A percentile compares a stretch with the other conserved stretches of the same genome.
phyloP scores from a whole-genome alignment of 1,140 invertebrate species.

The Drosophila rufa region DNA sequence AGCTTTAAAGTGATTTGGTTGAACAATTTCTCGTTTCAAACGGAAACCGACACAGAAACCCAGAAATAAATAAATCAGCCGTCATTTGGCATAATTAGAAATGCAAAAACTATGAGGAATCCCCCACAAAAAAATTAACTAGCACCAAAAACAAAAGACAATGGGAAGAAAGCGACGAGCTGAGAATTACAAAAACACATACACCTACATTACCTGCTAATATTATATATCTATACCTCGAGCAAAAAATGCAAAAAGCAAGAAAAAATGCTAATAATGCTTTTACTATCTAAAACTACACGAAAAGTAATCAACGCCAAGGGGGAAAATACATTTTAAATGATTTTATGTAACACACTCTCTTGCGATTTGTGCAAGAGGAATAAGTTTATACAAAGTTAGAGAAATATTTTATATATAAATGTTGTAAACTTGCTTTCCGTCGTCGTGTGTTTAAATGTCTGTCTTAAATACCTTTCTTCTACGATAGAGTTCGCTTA shows the following conservation, averaged over 20 bases:
- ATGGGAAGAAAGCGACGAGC: constrained; percentile 38
- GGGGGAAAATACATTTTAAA: constrained; percentile 12
- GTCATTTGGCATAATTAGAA: constrained; percentile 50
- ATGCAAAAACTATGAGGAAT: constrained; percentile 39
- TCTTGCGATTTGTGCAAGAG: constrained; percentile 21
- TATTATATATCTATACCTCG: constrained; percentile 38
- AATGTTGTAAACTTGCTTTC: constrained; percentile 14
- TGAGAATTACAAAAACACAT: constrained; percentile 37
- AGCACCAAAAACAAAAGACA: constrained; percentile 47
- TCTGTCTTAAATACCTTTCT: background rate
- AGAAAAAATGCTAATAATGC: constrained; percentile 17
- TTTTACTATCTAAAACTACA: constrained; percentile 13
- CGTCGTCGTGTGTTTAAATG: background rate
- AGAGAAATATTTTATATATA: constrained; percentile 23
- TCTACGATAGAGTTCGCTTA: background rate
- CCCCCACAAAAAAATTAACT: constrained; percentile 38
- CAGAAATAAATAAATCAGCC: constrained; percentile 33
- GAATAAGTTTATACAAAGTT: constrained; percentile 4
- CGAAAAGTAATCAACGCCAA: background rate
- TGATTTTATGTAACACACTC: constrained; percentile 10
- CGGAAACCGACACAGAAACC: constrained; percentile 42
- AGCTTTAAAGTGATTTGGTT: constrained; percentile 22
- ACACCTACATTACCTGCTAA: constrained; percentile 51
- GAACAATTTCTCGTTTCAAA: constrained; percentile 38
- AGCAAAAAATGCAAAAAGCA: constrained; percentile 9